Evolutionary conservation across 2,113 vertebrate genomes (phyloP).

Genomic region (Phylloscopus trochilus): DNA sequence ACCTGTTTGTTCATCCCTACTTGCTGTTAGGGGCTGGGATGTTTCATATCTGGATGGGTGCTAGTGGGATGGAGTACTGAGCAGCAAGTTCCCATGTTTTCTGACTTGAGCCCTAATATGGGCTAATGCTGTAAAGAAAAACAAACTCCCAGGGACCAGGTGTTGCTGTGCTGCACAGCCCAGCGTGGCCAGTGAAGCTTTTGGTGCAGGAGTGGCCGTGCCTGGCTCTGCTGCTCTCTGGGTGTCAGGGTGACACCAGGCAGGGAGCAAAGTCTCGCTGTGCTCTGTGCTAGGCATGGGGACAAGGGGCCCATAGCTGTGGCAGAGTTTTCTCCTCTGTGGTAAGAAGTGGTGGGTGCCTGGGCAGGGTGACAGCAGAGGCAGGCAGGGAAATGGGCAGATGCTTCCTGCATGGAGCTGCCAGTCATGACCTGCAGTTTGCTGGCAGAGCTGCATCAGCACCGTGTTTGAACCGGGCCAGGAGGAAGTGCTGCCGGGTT

Average conservation of each 20-base stretch:
- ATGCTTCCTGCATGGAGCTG: background rate
- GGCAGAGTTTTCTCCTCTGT: background rate
- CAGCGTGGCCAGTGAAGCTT: background rate
- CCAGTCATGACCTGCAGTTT: background rate
- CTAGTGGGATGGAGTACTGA: rapidly evolving
- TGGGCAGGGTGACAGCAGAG: background rate
- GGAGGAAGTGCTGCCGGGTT: background rate
- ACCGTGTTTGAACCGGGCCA: rapidly evolving
- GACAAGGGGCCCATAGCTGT: background rate
- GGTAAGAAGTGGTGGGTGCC: background rate
- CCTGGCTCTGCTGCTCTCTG: background rate
- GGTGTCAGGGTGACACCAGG: background rate
- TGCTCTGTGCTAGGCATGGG: rapidly evolving
- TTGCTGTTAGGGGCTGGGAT: background rate
- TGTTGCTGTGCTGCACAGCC: background rate
- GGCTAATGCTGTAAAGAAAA: background rate
- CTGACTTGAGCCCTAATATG: background rate
- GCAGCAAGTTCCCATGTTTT: background rate
- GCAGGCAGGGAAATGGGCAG: background rate
- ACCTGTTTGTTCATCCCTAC: background rate
- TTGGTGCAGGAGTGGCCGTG: background rate
- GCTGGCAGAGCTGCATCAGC: background rate
- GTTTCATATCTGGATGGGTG: background rate
- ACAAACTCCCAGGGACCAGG: background rate
- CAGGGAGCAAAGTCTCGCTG: background rate